Evolutionary conservation across 1,140 invertebrate genomes (phyloP), one percentile per base, ranked within the genome.

Genomic region (Nephila pilipes): DNA sequence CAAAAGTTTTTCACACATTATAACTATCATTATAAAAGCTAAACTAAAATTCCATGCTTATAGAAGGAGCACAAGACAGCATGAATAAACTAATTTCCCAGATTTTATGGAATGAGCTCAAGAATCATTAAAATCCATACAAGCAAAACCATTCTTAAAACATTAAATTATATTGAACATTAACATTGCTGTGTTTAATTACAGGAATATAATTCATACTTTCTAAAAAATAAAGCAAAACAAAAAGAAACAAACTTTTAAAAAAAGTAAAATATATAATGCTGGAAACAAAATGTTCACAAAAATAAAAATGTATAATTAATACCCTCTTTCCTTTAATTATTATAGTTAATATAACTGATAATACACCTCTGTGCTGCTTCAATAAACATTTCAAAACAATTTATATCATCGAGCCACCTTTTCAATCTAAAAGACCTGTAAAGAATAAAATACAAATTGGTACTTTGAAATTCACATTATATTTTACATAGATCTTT

Each of bases 51-150:
- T 46, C 18, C 55, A 63, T 87, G 85, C 85, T 87, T 87, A 87
- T 87, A 87, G 85, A 87, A 87, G 85, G 60, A 87, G 85, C 85
- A 87, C 85, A 87, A 65, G 85, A 65, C 58, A 25, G 38, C 25
- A 36, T 57, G 22, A 14, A n/a, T 60, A 60, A 87, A 63, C 0
- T 38, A 36, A 38, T 81, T 54, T n/a, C 20, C 32, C 29, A 38
- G 4, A 10, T 38, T 54, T 20, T 32, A 46, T n/a, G 36, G 20
- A 54, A n/a, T 81, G 22, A 18, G 12, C 29, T 38, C 4, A 36
- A 80, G 32, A 36, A 32, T 4, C 20, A 80, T 80, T 14, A 20
- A 80, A 80, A 58, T 36, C 18, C 8, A 79, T 79, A 16, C n/a
- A 29, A 58, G 57, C 46, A 46, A 46, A 46, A 46, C 46, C 46